Percentiles rank a stretch among this genome's conserved stretches.
phyloP scores from a whole-genome alignment of 2,797 vertebrate genomes.

The Pantherophis alleghaniensis region DNA sequence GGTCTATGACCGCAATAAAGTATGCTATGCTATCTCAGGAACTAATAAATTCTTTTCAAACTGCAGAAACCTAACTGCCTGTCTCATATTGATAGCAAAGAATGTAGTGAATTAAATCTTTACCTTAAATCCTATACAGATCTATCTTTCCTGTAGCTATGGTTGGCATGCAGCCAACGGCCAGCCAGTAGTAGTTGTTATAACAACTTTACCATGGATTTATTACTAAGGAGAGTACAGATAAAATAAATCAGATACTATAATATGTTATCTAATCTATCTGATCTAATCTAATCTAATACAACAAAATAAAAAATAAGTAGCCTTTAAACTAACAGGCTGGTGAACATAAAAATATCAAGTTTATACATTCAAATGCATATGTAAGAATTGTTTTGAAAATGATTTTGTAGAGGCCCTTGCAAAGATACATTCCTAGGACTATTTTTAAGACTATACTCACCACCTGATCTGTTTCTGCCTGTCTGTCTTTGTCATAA shows the following conservation, averaged over 20 bases:
- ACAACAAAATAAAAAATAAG: neutral
- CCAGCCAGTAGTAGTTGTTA: neutral
- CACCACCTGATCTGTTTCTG: neutral
- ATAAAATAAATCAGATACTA: neutral
- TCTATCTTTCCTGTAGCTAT: constrained; percentile 25
- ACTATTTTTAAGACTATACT: neutral
- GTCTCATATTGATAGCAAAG: neutral
- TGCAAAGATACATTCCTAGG: neutral
- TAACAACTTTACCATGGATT: neutral
- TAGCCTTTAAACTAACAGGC: neutral
- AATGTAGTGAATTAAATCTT: neutral
- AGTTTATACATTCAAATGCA: neutral
- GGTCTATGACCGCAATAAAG: no score
- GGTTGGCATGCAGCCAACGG: neutral
- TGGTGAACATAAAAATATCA: neutral
- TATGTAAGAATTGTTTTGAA: neutral
- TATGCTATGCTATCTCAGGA: neutral
- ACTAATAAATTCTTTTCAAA: neutral
- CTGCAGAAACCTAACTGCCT: neutral
- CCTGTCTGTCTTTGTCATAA: neutral
- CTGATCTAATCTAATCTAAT: neutral
- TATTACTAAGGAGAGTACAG: neutral
- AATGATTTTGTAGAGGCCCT: neutral
- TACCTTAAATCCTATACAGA: neutral
- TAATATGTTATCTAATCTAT: neutral